These are phyloP conservation scores for Isotomurus palustris DNA, from an alignment of 2,888 invertebrate genomes.

Conservation along the genomic window DNA sequence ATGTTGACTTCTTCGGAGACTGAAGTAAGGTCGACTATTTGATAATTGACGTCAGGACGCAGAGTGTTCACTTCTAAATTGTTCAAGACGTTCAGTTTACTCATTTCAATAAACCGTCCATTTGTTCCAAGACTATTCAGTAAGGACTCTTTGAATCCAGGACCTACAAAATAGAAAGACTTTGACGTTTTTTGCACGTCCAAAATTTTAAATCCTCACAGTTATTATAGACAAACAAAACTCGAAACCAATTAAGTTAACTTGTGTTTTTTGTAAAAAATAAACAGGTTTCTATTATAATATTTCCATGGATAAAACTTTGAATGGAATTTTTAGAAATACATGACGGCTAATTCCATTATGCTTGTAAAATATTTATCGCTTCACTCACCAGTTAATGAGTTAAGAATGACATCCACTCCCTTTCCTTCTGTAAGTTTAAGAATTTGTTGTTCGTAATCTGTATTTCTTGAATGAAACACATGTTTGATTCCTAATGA, in stretches of 20 bases:
- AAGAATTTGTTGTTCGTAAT: constrained; percentile 18
- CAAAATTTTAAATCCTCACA: too few relatives aligned
- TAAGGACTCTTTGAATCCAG: constrained; percentile 25
- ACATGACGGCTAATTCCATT: too few relatives aligned
- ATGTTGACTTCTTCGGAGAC: neutral
- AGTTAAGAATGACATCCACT: constrained; percentile 23
- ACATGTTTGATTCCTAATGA: constrained; percentile 27
- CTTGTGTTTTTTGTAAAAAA: too few relatives aligned
- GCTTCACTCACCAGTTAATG: constrained; percentile 24
- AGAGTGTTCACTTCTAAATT: constrained; percentile 14
- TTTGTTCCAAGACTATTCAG: constrained; percentile 3
- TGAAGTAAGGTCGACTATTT: constrained; percentile 16
- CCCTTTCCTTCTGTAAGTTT: constrained; percentile 11
- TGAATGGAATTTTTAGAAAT: too few relatives aligned
- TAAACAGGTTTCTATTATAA: too few relatives aligned
- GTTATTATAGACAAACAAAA: too few relatives aligned
- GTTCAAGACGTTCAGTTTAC: constrained; percentile 21
- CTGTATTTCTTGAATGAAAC: constrained; percentile 25
- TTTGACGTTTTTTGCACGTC: too few relatives aligned
- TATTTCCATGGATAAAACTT: too few relatives aligned
- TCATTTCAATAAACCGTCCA: constrained; percentile 25
- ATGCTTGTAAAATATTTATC: too few relatives aligned
- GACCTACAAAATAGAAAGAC: too few relatives aligned
- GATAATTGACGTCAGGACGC: constrained; percentile 18
- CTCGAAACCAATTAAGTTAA: too few relatives aligned